phyloP scores from a whole-genome alignment of 2,888 invertebrate genomes.

The Rhabditoides inermis region DNA sequence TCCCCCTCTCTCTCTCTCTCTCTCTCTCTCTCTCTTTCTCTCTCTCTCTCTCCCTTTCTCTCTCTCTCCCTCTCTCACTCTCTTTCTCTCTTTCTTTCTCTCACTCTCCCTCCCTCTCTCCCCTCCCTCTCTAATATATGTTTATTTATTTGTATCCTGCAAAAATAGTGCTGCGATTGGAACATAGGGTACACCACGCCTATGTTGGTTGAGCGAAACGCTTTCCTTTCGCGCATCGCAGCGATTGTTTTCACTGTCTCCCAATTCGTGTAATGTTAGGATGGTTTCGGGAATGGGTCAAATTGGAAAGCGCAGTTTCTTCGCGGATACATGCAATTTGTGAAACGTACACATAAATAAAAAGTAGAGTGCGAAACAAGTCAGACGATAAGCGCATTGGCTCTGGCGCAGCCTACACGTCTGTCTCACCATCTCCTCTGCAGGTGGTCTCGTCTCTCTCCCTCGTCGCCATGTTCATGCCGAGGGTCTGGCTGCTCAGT shows the following conservation, averaged over 20 bases:
- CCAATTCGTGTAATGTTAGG: neutral
- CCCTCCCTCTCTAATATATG: neutral
- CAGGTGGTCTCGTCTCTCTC: slow-evolving; percentile 40
- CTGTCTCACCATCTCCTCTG: slow-evolving; percentile 4
- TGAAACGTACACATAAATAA: no score
- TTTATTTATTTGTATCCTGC: neutral
- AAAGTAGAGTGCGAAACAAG: no score
- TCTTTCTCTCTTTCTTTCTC: neutral
- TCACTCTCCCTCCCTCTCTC: neutral
- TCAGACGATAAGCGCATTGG: no score
- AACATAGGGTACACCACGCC: no score
- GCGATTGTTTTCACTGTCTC: neutral
- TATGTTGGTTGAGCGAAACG: no score
- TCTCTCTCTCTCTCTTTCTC: slow-evolving; percentile 9
- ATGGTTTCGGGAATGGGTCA: no score
- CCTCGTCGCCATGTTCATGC: slow-evolving; percentile 46
- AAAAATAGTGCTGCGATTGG: neutral
- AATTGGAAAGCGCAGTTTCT: no score
- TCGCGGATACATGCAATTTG: no score
- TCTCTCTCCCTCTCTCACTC: neutral
- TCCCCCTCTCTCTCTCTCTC: neutral
- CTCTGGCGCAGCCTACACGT: no score
- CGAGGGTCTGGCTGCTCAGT: slow-evolving; percentile 46
- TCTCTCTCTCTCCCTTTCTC: slow-evolving; percentile 1
- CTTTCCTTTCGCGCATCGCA: neutral